Evolutionary conservation across 1,140 invertebrate species (phyloP).

Genomic region (Caenorhabditis brenneri): DNA sequence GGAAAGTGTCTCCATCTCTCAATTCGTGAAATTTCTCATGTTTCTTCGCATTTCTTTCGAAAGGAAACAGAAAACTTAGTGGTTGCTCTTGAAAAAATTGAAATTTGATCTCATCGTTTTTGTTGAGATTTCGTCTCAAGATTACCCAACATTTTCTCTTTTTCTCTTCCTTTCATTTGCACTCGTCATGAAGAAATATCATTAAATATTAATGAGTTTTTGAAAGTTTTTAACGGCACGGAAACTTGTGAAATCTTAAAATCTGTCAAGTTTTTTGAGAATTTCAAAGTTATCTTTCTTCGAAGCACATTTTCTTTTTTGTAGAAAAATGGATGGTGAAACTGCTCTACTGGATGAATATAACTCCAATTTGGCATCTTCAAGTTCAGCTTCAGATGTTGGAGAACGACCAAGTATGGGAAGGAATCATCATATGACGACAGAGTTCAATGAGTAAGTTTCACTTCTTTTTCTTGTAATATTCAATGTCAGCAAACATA

Average conservation of each 20-base stretch:
- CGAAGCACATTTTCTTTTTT: not conserved
- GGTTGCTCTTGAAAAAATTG: conserved; percentile 23
- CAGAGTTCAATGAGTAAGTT: conserved; percentile 25
- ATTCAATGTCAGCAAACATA: too few relatives aligned
- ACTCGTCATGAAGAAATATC: conserved; percentile 17
- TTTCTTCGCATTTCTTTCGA: not conserved
- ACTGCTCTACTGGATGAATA: conserved; percentile 27
- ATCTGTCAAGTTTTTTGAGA: not conserved
- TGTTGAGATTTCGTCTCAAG: conserved; percentile 9
- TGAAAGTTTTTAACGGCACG: not conserved
- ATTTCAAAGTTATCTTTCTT: not conserved
- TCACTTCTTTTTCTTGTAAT: not conserved
- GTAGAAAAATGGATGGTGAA: conserved; percentile 27
- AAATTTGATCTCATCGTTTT: conserved; percentile 23
- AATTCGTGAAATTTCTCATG: conserved; percentile 37
- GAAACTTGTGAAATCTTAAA: conserved; percentile 1
- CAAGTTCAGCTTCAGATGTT: conserved; percentile 23
- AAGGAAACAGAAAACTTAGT: not conserved
- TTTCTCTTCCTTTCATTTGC: conserved; percentile 7
- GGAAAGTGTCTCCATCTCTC: not conserved
- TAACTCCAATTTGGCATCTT: conserved; percentile 28
- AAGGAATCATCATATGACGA: conserved; percentile 33
- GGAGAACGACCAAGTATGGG: not conserved
- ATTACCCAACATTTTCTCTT: conserved; percentile 19
- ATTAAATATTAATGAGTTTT: conserved; percentile 32